phyloP scores from a whole-genome alignment of 1,140 invertebrate species.

The Drosophila baimaii region DNA sequence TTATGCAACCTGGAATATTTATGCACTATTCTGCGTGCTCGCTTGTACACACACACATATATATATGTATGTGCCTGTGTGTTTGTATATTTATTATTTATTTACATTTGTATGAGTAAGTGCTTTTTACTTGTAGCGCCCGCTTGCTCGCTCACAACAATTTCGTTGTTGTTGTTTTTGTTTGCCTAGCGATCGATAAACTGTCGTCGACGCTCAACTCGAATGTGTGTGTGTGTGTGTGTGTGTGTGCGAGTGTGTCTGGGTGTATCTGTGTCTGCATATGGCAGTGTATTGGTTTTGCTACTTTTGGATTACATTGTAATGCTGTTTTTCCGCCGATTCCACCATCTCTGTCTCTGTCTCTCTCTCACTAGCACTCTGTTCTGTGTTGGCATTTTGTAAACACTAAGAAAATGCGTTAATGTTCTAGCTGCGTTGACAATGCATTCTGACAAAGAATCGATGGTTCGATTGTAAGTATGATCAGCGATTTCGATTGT shows the following conservation, averaged over 20 bases:
- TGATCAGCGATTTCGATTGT: not conserved
- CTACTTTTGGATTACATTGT: slow-evolving; percentile 64
- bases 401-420: slow-evolving; percentile 34
- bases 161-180: slow-evolving; percentile 35
- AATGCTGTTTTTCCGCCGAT: slow-evolving; percentile 51
- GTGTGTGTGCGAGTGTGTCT: slow-evolving; percentile 25
- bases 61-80: slow-evolving; percentile 9
- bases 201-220: slow-evolving; percentile 44
- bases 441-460: not conserved
- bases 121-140: slow-evolving; percentile 32
- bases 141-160: slow-evolving; percentile 31
- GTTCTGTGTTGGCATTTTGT: slow-evolving; percentile 32
- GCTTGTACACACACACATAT: not conserved
- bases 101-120: slow-evolving; percentile 41
- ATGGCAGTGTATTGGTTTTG: slow-evolving; percentile 19
- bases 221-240: slow-evolving; percentile 43
- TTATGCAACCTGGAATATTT: slow-evolving; percentile 72
- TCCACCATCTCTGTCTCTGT: not conserved
- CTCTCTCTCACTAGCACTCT: not conserved
- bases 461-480: slow-evolving; percentile 1
- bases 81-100: slow-evolving; percentile 57
- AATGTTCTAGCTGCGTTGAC: slow-evolving; percentile 21
- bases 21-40: slow-evolving; percentile 27
- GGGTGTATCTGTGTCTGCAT: slow-evolving; percentile 33
- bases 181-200: slow-evolving; percentile 72